Base-by-base conservation (phyloP, 2,888 invertebrate species). In the Eucriotettix oculatus region DNA sequence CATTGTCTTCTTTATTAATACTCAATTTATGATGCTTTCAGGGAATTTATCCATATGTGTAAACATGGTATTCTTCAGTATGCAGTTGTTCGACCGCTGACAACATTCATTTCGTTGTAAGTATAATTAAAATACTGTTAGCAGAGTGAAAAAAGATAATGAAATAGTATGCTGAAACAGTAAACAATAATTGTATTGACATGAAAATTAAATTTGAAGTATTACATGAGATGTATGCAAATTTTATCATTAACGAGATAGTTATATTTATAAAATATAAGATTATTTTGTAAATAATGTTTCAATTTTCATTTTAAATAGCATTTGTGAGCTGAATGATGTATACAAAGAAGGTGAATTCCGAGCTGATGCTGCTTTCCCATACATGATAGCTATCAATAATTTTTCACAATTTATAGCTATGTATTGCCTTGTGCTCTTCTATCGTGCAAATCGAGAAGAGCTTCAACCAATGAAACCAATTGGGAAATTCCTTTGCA, bases 31-130 rank as follows among this genome's bases (percentile, higher is more conserved):
- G 10, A 12, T 66, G 67, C 65, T 80, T 81, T 66, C 74, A 87
- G 87, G 62, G 89, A 90, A 74, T 90, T 96, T 74, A 87, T 96
- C 57, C 89, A 94, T 72, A 90, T 89, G 71, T 96, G 96, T 74
- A 95, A 95, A 73, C 96, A 96, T 77, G 96, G 96, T 43, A 96
- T 96, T 67, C 76, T 97, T 42, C 97, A 97, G 71, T 97, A 97
- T 69, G 93, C 95, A 2, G 86, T 95, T 42, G 86, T 96, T 56
- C 79, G 95, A 67, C 95, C 95, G 52, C 76, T 94, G 63, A 91
- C 93, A 53, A 92, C 96, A 56, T 80, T 89, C 16, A 84, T 95
- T 71, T 90, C 95, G 61, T 86, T 95, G 89, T 90, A 77, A 84
- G 85, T 79, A 66, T 17, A 16, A 3, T 44, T 10, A 14, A 44